A percentile compares a stretch with the other conserved stretches of the same genome.
phyloP scores from a whole-genome alignment of 1,140 invertebrate species.

The Drosophila tristis region DNA sequence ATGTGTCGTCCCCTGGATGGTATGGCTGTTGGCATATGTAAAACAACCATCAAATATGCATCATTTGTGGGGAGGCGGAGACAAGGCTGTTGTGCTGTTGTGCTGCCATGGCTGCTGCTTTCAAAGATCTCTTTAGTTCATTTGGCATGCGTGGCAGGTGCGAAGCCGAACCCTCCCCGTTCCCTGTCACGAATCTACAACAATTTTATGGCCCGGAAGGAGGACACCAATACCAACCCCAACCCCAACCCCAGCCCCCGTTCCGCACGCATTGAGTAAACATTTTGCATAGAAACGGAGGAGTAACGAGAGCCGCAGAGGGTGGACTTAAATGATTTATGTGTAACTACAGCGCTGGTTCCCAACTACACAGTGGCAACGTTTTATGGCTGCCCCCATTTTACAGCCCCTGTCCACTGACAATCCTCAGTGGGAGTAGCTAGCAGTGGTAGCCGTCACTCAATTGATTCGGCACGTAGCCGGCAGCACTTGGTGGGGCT shows the following conservation, averaged over 20 bases:
- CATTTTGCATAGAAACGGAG: slow-evolving; percentile 50
- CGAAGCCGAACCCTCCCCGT: slow-evolving; percentile 14
- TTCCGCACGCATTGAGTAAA: neutral
- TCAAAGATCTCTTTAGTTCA: slow-evolving; percentile 54
- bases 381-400: slow-evolving; percentile 3
- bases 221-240: neutral
- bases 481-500: slow-evolving; percentile 1
- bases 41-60: slow-evolving; percentile 77
- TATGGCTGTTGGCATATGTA: slow-evolving; percentile 62
- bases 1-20: slow-evolving; percentile 34
- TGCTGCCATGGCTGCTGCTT: slow-evolving; percentile 17
- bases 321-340: slow-evolving; percentile 72
- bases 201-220: slow-evolving; percentile 53
- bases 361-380: too few relatives aligned
- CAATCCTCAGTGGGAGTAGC: neutral
- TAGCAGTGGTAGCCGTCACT: slow-evolving; percentile 35
- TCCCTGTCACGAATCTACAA: slow-evolving; percentile 55
- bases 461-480: slow-evolving; percentile 79
- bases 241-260: neutral
- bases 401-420: slow-evolving; percentile 7
- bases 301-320: neutral
- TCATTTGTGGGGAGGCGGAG: slow-evolving; percentile 20
- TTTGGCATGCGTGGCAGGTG: slow-evolving; percentile 77
- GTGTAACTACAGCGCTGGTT: slow-evolving; percentile 30
- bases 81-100: neutral